Conservation (phyloP, 2,888 invertebrate species). For the Amiota communis region DNA sequence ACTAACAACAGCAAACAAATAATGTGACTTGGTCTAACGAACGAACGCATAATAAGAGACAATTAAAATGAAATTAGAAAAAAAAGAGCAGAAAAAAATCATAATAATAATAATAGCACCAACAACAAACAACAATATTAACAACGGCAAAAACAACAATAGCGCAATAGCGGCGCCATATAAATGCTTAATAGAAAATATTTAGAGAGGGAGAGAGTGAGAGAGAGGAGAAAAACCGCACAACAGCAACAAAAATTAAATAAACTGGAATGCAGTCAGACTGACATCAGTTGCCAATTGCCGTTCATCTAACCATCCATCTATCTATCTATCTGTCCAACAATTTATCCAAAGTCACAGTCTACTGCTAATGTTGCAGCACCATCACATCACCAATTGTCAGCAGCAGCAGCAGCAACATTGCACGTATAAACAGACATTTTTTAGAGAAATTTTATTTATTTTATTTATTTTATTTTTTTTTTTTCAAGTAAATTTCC, state of each 20-base stretch:
- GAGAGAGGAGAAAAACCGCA: too few species aligned
- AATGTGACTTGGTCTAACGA: constrained; percentile 9
- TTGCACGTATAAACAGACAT: constrained; percentile 28
- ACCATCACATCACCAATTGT: not conserved
- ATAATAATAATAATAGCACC: constrained; percentile 52
- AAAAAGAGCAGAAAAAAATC: constrained; percentile 48
- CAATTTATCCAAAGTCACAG: too few species aligned
- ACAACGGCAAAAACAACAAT: constrained; percentile 18
- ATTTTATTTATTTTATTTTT: too few species aligned
- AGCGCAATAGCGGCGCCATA: constrained; percentile 29
- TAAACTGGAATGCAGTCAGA: constrained; percentile 29
- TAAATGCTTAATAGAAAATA: too few species aligned
- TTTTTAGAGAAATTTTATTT: constrained; percentile 39
- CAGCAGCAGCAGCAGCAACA: not conserved
- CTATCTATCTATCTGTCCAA: constrained; percentile 47
- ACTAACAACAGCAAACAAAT: not conserved
- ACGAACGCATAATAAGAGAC: constrained; percentile 16
- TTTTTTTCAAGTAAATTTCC: constrained; percentile 24
- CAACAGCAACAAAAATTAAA: constrained; percentile 27
- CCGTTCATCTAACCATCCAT: constrained; percentile 30
- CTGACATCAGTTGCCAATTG: constrained; percentile 13
- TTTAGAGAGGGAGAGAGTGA: too few species aligned
- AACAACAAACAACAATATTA: constrained; percentile 41
- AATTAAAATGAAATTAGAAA: constrained; percentile 25
- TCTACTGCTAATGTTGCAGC: constrained; percentile 13